phyloP scores from a whole-genome alignment of 53 echinoderm and acorn worm species.

The Paelopatides confundens region DNA sequence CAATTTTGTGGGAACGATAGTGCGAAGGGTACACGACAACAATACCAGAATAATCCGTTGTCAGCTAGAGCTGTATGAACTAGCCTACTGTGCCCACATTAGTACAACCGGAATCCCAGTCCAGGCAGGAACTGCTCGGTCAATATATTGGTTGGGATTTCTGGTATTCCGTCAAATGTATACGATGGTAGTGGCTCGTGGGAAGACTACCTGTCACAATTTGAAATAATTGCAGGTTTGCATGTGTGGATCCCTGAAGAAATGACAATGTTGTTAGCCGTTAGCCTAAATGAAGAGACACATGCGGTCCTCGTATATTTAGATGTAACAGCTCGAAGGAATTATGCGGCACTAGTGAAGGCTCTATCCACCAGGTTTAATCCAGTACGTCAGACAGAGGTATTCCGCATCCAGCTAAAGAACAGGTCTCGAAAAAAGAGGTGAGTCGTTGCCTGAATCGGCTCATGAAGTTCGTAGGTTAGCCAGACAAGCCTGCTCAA shows the following conservation, averaged over 20 bases:
- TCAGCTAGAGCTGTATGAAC: too few species aligned
- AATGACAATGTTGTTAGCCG: neutral
- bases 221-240: neutral
- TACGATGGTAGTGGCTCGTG: neutral
- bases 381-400: conserved; percentile 35
- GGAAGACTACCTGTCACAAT: neutral
- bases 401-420: conserved; percentile 22
- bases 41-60: too few species aligned
- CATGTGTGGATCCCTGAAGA: neutral
- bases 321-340: neutral
- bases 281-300: neutral
- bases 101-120: too few species aligned
- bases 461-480: conserved; percentile 13
- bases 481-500: conserved; percentile 4
- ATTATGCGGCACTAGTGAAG: neutral
- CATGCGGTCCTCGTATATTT: neutral
- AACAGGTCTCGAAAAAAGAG: neutral
- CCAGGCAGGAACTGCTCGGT: too few species aligned
- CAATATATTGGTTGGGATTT: neutral
- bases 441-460: neutral
- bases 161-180: neutral
- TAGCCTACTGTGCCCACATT: too few species aligned
- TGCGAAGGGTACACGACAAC: too few species aligned
- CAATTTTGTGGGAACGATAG: too few species aligned
- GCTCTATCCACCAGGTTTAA: neutral